Base-by-base conservation (phyloP, 2,888 invertebrate species). In the Lycocerus yunnanus region DNA sequence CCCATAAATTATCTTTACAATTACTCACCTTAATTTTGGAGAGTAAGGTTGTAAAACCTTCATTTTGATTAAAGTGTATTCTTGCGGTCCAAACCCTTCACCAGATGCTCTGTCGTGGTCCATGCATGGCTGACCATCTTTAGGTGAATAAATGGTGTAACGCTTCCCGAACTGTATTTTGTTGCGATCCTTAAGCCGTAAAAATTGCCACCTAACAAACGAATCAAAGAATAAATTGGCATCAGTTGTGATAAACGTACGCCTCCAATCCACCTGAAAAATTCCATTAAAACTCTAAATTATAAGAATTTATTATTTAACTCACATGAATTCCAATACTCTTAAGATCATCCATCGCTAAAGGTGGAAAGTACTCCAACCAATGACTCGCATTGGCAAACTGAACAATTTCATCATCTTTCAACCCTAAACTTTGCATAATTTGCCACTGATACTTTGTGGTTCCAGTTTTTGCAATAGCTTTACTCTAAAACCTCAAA, bases 401-500 rank as follows among this genome's bases (percentile, higher is more conserved):
- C 80, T 94, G 90, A 76, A 91, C 91, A 59, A 99, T 99, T 84
- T 99, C 97, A n/a, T 95, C 94, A 84, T 99, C 95, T 2, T 89
- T 85, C 66, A 99, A 88, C 0, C 97, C 98, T 73, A 99, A 89
- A 83, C 95, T 94, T 84, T 94, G 91, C 99, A 99, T 99, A 71
- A 99, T 99, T 88, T 99, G 95, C 99, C 99, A 99, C 84, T 99
- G 99, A 86, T 94, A 99, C 86, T 97, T 98, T 0, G 94, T 93
- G 3, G 89, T 85, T 0, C 95, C 97, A 2, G 95, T 89, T 89
- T 99, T 99, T 0, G 99, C 98, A 0, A 93, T 92, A 2, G 95
- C 96, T 89, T 99, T 99, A 84, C 97, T 98, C 92, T 96, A 85
- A 59, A 71, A 73, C 27, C 15, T 18, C 15, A 43, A 71, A 58